Evolutionary conservation across 2,888 invertebrate species (phyloP).

Genomic region (Helicoverpa assulta): DNA sequence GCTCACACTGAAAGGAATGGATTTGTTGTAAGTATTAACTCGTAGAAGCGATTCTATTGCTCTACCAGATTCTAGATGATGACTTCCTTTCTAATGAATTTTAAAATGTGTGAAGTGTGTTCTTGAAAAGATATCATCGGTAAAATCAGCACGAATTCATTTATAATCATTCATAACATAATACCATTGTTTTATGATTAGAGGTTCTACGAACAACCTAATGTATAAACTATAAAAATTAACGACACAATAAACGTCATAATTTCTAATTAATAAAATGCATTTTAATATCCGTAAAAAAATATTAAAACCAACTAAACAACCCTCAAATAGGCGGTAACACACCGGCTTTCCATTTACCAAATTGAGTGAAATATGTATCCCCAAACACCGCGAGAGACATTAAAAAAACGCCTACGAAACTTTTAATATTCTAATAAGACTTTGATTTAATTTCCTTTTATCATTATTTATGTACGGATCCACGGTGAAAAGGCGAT

Average conservation of each 20-base stretch:
- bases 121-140: too few relatives aligned
- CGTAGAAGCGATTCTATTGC: too few relatives aligned
- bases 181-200: background rate
- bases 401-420: slow-evolving; percentile 87
- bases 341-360: slow-evolving; percentile 83
- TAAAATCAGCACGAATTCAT: too few relatives aligned
- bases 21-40: too few relatives aligned
- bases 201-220: background rate
- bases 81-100: too few relatives aligned
- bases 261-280: slow-evolving; percentile 77
- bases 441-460: slow-evolving; percentile 90
- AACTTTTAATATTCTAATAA: slow-evolving; percentile 90
- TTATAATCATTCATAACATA: too few relatives aligned
- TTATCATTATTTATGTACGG: slow-evolving; percentile 90
- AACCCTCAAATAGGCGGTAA: slow-evolving; percentile 78
- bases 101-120: too few relatives aligned
- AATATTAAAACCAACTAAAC: slow-evolving; percentile 72
- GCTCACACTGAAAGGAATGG: too few relatives aligned
- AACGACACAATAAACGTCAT: slow-evolving; percentile 70
- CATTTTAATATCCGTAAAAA: slow-evolving; percentile 71
- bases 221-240: slow-evolving; percentile 33
- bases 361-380: slow-evolving; percentile 89
- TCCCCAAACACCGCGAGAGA: slow-evolving; percentile 85
- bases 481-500: slow-evolving; percentile 84
- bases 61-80: too few relatives aligned